phyloP scores from a whole-genome alignment of 2,797 vertebrate species.

The Bucorvus abyssinicus region DNA sequence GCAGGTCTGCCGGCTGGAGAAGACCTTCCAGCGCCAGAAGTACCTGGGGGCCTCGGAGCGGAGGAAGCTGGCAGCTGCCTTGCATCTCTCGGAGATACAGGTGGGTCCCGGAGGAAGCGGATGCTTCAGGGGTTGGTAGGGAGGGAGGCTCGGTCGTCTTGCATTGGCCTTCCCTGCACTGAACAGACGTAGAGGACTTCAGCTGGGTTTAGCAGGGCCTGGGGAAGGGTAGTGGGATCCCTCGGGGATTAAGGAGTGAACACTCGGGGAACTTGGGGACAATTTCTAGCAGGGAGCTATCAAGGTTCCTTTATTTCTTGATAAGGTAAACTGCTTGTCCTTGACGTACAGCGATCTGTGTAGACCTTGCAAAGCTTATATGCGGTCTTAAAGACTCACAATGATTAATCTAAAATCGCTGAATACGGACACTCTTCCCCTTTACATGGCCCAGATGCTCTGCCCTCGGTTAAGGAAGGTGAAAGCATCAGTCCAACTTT shows the following conservation, averaged over 20 bases:
- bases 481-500: not conserved
- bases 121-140: not conserved
- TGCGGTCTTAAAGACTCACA: not conserved
- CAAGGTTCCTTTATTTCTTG: not conserved
- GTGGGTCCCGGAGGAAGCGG: slow-evolving; percentile 43
- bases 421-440: rapidly evolving
- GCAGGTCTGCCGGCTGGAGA: slow-evolving; percentile 76
- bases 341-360: rapidly evolving
- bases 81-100: slow-evolving; percentile 81
- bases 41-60: slow-evolving; percentile 77
- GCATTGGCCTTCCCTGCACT: rapidly evolving
- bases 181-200: rapidly evolving
- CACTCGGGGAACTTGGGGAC: not conserved
- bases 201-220: not conserved
- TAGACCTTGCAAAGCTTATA: not conserved
- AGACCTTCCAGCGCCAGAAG: slow-evolving; percentile 74
- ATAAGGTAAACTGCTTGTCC: not conserved
- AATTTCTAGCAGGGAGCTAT: not conserved
- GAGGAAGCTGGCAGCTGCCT: slow-evolving; percentile 71
- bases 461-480: not conserved
- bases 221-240: not conserved
- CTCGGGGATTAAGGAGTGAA: not conserved
- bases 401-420: not conserved
- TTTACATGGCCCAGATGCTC: not conserved
- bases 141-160: rapidly evolving